Conservation (phyloP, 2,113 vertebrate genomes). For the Petromus typicus region DNA sequence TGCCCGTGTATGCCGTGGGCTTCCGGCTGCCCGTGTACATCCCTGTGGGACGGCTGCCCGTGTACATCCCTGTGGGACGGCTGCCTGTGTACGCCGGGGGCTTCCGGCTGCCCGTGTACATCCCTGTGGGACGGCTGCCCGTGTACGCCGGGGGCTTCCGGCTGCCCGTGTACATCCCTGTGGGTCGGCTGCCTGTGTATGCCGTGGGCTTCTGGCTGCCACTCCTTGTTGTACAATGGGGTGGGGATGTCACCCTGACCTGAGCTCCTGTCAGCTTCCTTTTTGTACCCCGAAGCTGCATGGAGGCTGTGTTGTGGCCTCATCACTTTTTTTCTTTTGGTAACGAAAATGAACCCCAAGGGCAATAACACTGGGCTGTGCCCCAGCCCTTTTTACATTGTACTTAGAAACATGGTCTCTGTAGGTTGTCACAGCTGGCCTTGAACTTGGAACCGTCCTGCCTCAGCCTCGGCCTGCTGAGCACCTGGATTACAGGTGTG, state of each 20-base stretch:
- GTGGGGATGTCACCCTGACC: fast-evolving
- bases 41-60: too few species aligned
- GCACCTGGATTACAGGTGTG: neutral
- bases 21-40: too few species aligned
- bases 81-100: too few species aligned
- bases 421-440: neutral
- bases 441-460: neutral
- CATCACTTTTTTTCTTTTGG: neutral
- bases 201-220: fast-evolving
- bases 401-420: neutral
- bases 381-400: neutral
- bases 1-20: too few species aligned
- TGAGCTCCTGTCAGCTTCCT: fast-evolving
- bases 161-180: too few species aligned
- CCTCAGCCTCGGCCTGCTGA: neutral
- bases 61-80: too few species aligned
- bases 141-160: too few species aligned
- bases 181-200: too few species aligned
- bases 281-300: fast-evolving
- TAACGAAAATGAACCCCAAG: neutral
- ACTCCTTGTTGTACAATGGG: fast-evolving
- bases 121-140: too few species aligned
- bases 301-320: neutral
- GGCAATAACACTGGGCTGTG: neutral
- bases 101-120: too few species aligned